These are phyloP conservation scores for Arion vulgaris DNA, from an alignment of 1,140 invertebrate genomes.

Conservation along the genomic window DNA sequence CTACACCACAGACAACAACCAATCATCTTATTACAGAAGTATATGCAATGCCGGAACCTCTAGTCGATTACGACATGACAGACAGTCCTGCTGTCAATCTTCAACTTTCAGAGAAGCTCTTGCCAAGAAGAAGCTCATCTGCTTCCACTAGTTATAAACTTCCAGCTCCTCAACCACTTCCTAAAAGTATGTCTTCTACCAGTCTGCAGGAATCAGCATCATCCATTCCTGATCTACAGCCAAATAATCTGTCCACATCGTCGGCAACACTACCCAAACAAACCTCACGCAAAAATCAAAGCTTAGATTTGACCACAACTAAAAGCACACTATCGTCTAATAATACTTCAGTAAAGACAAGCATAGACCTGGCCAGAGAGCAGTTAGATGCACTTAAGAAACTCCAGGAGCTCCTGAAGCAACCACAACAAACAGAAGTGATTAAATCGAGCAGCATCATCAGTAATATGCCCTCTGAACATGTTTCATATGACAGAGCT, in stretches of 20 bases:
- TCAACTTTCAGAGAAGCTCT: background rate
- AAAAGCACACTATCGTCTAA: background rate
- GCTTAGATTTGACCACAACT: background rate
- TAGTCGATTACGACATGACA: slow-evolving; percentile 54
- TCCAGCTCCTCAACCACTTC: slow-evolving; percentile 17
- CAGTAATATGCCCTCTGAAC: background rate
- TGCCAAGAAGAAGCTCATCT: slow-evolving; percentile 1
- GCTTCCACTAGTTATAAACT: background rate
- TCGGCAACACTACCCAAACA: background rate
- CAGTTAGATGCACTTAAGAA: slow-evolving; percentile 44
- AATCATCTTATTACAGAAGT: background rate
- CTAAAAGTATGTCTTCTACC: slow-evolving; percentile 4
- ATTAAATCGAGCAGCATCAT: background rate
- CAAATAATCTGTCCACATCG: background rate
- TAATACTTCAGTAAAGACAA: background rate
- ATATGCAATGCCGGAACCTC: slow-evolving; percentile 51
- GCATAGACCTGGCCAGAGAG: slow-evolving; percentile 33
- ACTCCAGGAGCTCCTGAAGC: slow-evolving; percentile 36
- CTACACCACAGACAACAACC: slow-evolving; percentile 37
- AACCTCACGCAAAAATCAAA: background rate
- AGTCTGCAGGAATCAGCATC: background rate
- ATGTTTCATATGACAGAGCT: background rate
- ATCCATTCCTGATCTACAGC: background rate
- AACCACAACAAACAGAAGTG: background rate
- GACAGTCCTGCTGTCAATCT: background rate